Evolutionary conservation across 2,888 invertebrate genomes (phyloP).

Genomic region (Frankliniella intonsa): DNA sequence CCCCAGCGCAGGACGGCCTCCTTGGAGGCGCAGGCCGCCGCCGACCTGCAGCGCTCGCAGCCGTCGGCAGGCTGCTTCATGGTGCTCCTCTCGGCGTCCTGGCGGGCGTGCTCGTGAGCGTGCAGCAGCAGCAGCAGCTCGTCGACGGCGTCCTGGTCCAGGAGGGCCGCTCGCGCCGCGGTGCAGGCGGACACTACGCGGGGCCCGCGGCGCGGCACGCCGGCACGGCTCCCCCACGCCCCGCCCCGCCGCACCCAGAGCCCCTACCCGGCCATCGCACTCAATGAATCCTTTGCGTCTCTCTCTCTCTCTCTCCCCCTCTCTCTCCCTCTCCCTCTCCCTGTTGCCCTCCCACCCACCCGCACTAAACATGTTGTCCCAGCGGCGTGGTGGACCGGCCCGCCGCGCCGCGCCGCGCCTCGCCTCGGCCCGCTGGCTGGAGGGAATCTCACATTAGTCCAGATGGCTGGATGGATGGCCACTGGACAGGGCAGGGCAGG

Average conservation of each 20-base stretch:
- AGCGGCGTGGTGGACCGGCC: too few relatives aligned
- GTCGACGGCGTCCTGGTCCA: too few relatives aligned
- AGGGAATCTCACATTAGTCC: neutral
- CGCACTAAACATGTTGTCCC: too few relatives aligned
- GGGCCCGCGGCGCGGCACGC: neutral
- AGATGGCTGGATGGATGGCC: too few relatives aligned
- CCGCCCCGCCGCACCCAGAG: neutral
- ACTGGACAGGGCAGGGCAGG: too few relatives aligned
- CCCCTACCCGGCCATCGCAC: neutral
- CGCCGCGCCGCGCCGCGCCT: neutral
- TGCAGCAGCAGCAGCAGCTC: too few relatives aligned
- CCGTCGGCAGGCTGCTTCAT: neutral
- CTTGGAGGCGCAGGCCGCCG: neutral
- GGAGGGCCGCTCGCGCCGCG: too few relatives aligned
- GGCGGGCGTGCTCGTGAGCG: too few relatives aligned
- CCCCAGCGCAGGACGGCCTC: neutral
- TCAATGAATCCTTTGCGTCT: neutral
- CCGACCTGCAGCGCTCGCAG: neutral
- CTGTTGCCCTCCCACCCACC: neutral
- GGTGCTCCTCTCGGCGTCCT: neutral
- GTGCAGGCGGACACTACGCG: too few relatives aligned
- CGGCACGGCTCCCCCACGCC: neutral
- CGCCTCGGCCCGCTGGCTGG: neutral
- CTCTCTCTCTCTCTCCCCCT: neutral
- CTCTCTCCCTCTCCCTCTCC: neutral